Evolutionary conservation across 2,888 invertebrate species (phyloP).

Genomic region (Therioaphis trifolii): DNA sequence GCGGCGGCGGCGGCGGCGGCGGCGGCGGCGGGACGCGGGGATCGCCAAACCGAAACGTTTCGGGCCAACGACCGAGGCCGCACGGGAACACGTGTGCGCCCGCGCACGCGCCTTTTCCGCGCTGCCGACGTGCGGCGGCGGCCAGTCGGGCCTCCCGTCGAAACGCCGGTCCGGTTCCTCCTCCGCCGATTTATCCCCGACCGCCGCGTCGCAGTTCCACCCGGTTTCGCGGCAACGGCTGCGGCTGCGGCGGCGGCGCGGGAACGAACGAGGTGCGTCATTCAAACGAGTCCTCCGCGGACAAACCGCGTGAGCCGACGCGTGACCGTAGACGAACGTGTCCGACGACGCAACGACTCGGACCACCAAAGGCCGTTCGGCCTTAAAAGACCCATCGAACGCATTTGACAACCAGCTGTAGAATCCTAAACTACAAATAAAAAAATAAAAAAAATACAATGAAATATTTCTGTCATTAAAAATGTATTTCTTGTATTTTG

Average conservation of each 20-base stretch:
- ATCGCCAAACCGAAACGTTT: constrained; percentile 51
- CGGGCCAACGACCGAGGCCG: constrained; percentile 58
- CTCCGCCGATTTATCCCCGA: constrained; percentile 13
- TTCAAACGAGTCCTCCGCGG: background rate
- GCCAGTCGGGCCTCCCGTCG: background rate
- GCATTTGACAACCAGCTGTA: no score
- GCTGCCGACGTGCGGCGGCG: no score
- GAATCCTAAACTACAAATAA: no score
- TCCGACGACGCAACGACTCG: no score
- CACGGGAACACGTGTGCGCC: constrained; percentile 50
- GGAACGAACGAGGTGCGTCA: background rate
- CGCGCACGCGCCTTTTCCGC: constrained; percentile 29
- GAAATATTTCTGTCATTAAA: no score
- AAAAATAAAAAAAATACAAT: no score
- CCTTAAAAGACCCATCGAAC: no score
- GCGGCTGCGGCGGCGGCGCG: background rate
- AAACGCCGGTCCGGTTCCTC: constrained; percentile 48
- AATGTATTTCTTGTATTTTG: no score
- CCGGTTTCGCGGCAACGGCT: background rate
- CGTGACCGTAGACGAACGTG: no score
- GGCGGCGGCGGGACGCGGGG: constrained; percentile 7
- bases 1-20: background rate
- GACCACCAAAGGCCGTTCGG: no score
- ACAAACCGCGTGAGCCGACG: no score
- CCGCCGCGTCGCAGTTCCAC: no score